phyloP scores from a whole-genome alignment of 2,888 invertebrate genomes.

The Liodrosophila aerea region DNA sequence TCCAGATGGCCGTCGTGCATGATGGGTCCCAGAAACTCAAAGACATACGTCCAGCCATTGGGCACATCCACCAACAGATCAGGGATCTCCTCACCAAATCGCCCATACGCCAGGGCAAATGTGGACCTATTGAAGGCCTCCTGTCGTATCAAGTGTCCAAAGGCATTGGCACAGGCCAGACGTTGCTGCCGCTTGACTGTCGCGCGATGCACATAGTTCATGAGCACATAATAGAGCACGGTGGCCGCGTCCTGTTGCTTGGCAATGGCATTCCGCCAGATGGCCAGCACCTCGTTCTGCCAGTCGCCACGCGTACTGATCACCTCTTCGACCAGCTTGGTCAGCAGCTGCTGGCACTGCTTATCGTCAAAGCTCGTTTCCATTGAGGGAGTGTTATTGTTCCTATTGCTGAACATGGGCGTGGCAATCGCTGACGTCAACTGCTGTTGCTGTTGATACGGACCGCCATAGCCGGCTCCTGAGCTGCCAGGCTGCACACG shows the following conservation, averaged over 20 bases:
- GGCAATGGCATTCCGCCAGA: slow-evolving; percentile 62
- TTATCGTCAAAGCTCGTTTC: slow-evolving; percentile 31
- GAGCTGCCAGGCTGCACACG: slow-evolving; percentile 31
- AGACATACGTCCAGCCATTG: slow-evolving; percentile 77
- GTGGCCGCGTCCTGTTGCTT: slow-evolving; percentile 58
- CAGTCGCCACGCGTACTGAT: slow-evolving; percentile 55
- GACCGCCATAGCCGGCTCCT: too few relatives aligned
- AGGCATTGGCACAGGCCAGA: slow-evolving; percentile 70
- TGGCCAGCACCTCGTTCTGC: slow-evolving; percentile 56
- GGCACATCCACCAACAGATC: slow-evolving; percentile 79
- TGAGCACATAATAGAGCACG: slow-evolving; percentile 67
- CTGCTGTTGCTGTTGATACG: slow-evolving; percentile 37
- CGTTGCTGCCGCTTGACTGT: slow-evolving; percentile 63
- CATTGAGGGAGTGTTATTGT: background rate
- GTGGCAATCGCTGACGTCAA: background rate
- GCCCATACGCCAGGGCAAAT: slow-evolving; percentile 68
- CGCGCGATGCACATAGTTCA: slow-evolving; percentile 70
- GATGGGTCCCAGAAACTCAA: slow-evolving; percentile 79
- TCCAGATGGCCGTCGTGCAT: slow-evolving; percentile 69
- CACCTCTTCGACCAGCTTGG: slow-evolving; percentile 68
- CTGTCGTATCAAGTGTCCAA: slow-evolving; percentile 61
- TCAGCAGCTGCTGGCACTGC: slow-evolving; percentile 69
- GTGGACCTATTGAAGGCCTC: slow-evolving; percentile 52
- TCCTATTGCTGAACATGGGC: slow-evolving; percentile 10
- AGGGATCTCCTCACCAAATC: slow-evolving; percentile 67